Conservation (phyloP, 2,113 vertebrate species). For the Calcarius ornatus region DNA sequence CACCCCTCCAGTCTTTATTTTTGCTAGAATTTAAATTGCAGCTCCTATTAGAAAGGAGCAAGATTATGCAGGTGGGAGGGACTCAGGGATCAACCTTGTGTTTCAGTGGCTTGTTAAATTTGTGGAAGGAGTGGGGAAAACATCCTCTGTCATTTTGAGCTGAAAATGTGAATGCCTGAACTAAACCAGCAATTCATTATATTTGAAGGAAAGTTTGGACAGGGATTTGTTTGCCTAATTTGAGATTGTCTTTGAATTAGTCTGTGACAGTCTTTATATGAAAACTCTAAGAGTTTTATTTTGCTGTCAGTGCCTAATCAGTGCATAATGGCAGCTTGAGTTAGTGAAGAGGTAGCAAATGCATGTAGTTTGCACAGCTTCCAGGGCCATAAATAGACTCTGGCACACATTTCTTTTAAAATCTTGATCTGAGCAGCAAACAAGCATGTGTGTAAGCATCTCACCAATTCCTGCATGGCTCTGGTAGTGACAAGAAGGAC, state of each 20-base stretch:
- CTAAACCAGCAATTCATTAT: background rate
- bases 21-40: background rate
- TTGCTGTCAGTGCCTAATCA: background rate
- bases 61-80: background rate
- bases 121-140: rapidly evolving
- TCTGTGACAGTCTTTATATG: background rate
- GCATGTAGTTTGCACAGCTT: background rate
- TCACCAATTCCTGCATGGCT: background rate
- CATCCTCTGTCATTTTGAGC: background rate
- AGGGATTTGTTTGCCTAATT: background rate
- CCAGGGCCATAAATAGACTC: background rate
- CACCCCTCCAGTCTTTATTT: background rate
- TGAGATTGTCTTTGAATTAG: background rate
- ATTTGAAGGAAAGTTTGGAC: background rate
- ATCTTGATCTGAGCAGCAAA: background rate
- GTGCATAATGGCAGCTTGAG: background rate
- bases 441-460: background rate
- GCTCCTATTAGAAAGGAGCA: background rate
- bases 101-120: background rate
- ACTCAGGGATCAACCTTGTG: background rate
- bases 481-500: background rate
- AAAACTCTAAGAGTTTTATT: background rate
- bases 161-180: background rate
- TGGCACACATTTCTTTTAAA: background rate
- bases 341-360: background rate